phyloP scores from a whole-genome alignment of 2,797 vertebrate genomes.

The Galagoides demidoff region DNA sequence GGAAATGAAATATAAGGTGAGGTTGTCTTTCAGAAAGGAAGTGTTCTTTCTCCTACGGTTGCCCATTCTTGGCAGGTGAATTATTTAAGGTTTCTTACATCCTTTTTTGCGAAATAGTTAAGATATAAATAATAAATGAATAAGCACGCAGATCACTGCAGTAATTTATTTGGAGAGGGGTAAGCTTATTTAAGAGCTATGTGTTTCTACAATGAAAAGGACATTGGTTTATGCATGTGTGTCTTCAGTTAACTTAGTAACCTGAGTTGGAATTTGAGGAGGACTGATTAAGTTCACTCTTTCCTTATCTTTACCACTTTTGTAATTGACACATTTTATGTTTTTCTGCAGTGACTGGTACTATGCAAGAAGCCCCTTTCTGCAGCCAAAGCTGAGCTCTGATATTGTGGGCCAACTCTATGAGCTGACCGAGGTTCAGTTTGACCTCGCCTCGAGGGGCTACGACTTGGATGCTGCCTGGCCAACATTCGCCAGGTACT shows the following conservation, averaged over 20 bases:
- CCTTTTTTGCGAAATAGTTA: not conserved
- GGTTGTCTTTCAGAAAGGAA: not conserved
- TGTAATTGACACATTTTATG: not conserved
- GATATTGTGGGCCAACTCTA: conserved; percentile 96
- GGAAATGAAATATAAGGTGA: not conserved
- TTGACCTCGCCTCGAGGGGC: conserved; percentile 96
- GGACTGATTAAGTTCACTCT: not conserved
- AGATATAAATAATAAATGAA: not conserved
- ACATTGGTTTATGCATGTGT: not conserved
- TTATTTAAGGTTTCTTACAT: not conserved
- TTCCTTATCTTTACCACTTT: not conserved
- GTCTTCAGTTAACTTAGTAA: not conserved
- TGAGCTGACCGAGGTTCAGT: conserved; percentile 96
- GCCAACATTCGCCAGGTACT: conserved; percentile 97
- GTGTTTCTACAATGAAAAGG: not conserved
- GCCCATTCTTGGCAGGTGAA: not conserved
- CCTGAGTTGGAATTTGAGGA: not conserved
- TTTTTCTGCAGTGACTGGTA: conserved; percentile 94
- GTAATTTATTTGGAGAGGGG: not conserved
- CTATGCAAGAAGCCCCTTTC: conserved; percentile 95
- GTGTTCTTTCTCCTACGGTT: not conserved
- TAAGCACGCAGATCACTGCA: not conserved
- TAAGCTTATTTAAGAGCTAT: not conserved
- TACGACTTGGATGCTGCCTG: conserved; percentile 96
- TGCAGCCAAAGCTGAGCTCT: conserved; percentile 93